Conservation (phyloP, 2,113 vertebrate genomes). For the Phaethornis superciliosus region DNA sequence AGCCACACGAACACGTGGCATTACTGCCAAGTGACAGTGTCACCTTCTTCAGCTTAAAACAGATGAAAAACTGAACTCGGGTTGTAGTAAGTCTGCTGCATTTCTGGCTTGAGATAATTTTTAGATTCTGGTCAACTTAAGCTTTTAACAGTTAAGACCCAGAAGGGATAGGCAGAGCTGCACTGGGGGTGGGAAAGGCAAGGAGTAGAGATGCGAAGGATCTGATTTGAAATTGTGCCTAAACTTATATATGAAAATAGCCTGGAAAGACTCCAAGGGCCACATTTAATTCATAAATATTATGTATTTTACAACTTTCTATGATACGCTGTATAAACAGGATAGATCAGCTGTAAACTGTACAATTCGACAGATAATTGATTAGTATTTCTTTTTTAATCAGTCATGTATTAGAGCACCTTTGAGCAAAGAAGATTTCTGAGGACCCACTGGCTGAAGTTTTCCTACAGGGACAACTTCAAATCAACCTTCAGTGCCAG, state of each 20-base stretch:
- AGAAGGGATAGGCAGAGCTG: background rate
- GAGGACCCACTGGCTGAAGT: background rate
- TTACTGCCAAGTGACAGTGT: background rate
- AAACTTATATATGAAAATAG: slow-evolving; percentile 20
- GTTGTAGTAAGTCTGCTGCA: background rate
- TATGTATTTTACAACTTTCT: slow-evolving; percentile 21
- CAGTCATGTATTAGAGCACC: background rate
- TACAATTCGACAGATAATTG: background rate
- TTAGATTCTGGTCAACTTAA: background rate
- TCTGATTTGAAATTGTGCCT: slow-evolving; percentile 47
- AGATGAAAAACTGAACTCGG: background rate
- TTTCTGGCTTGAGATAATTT: background rate
- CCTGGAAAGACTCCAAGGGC: slow-evolving; percentile 49
- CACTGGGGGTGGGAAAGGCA: slow-evolving; percentile 1
- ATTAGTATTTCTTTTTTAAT: background rate
- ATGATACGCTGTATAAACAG: slow-evolving; percentile 24
- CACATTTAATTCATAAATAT: slow-evolving; percentile 62
- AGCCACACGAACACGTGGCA: background rate
- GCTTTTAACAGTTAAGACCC: background rate
- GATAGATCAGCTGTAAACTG: slow-evolving; percentile 32
- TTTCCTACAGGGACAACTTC: background rate
- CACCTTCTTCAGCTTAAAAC: accelerated
- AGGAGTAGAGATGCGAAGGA: background rate
- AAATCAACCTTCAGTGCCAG: accelerated
- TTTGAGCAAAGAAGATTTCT: background rate